A percentile compares a stretch with the other conserved stretches of the same genome.
phyloP scores from a whole-genome alignment of 1,140 invertebrate genomes.

The Megalopta genalis region DNA sequence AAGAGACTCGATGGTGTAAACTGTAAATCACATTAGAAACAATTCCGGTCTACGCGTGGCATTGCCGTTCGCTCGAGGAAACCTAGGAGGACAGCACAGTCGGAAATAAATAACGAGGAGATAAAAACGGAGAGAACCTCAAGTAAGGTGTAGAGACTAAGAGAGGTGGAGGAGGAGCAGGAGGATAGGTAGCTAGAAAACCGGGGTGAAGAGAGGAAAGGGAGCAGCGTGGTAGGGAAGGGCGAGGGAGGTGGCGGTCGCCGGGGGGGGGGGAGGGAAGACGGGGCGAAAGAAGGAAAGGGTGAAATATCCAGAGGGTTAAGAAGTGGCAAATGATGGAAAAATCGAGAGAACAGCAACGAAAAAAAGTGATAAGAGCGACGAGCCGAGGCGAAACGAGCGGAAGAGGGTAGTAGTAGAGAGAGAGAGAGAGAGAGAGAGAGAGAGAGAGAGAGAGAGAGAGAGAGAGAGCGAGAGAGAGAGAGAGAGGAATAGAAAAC shows the following conservation, averaged over 20 bases:
- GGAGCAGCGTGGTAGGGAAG: too few species aligned
- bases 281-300: background rate
- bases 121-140: background rate
- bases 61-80: background rate
- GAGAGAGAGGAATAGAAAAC: conserved; percentile 38
- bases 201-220: too few species aligned
- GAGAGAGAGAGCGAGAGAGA: background rate
- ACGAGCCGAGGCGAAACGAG: too few species aligned
- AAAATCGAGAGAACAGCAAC: background rate
- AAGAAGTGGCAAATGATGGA: background rate
- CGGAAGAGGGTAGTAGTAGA: too few species aligned
- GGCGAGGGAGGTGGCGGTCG: too few species aligned
- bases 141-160: background rate
- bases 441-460: background rate
- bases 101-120: background rate
- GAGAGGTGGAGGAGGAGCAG: background rate
- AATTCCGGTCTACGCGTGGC: background rate
- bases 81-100: background rate
- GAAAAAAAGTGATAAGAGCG: conserved; percentile 21
- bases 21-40: conserved; percentile 2
- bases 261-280: background rate
- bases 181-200: background rate
- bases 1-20: background rate
- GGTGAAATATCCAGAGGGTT: background rate
- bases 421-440: background rate